A percentile compares a stretch with the other conserved stretches of the same genome.
phyloP scores from a whole-genome alignment of 2,888 invertebrate genomes.

The Calameuta idolon region DNA sequence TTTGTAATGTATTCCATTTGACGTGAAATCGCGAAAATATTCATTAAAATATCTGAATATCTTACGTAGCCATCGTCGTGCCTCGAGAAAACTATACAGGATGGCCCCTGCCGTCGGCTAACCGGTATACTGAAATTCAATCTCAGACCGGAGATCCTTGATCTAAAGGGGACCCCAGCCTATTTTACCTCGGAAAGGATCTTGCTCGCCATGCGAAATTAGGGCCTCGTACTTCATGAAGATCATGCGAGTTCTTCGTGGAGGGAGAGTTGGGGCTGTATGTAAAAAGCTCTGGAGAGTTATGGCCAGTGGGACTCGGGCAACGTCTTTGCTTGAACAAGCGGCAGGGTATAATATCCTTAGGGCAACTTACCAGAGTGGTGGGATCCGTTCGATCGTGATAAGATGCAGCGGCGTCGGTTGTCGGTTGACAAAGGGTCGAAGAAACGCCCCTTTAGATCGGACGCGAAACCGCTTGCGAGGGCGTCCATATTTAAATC shows the following conservation, averaged over 20 bases:
- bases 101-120: neutral
- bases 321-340: slow-evolving; percentile 44
- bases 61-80: neutral
- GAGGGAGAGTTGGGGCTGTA: neutral
- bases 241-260: neutral
- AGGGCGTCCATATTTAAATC: slow-evolving; percentile 62
- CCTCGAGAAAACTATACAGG: neutral
- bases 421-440: slow-evolving; percentile 64
- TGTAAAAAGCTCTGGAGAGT: slow-evolving; percentile 41
- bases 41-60: neutral
- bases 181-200: neutral
- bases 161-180: neutral
- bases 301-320: slow-evolving; percentile 42
- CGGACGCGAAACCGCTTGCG: slow-evolving; percentile 59
- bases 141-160: neutral
- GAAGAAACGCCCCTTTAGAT: slow-evolving; percentile 58
- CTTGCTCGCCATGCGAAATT: neutral
- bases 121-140: neutral
- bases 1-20: neutral
- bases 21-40: neutral
- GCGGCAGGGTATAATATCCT: slow-evolving; percentile 25
- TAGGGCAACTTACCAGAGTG: slow-evolving; percentile 23
- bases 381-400: slow-evolving; percentile 47
- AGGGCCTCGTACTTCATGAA: neutral
- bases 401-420: slow-evolving; percentile 59